These are phyloP conservation scores for Panonychus citri DNA, from an alignment of 1,140 invertebrate species.

Conservation along the genomic window DNA sequence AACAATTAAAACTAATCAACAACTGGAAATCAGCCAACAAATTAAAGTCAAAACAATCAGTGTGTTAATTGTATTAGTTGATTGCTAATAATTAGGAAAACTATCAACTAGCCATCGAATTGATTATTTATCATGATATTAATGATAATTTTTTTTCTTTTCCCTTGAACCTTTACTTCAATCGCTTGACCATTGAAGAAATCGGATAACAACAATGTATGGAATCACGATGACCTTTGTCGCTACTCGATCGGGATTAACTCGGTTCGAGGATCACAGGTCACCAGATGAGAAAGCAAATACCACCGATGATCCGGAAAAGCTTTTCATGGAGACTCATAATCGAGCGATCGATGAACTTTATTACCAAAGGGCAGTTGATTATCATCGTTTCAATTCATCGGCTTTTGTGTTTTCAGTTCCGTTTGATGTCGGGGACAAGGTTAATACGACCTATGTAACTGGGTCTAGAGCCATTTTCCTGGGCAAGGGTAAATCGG, in stretches of 20 bases:
- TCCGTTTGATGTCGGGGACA: conserved; percentile 30
- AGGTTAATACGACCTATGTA: conserved; percentile 23
- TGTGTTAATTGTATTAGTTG: too few relatives aligned
- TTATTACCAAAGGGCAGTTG: conserved; percentile 78
- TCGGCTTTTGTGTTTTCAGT: conserved; percentile 74
- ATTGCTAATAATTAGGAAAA: too few relatives aligned
- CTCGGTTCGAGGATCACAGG: conserved; percentile 43
- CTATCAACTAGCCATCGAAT: too few relatives aligned
- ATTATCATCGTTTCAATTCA: conserved; percentile 49
- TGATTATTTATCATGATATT: too few relatives aligned
- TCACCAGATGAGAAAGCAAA: conserved; percentile 11
- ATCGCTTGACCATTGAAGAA: conserved; percentile 1
- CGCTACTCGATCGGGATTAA: conserved; percentile 60
- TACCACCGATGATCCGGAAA: neutral
- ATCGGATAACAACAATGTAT: conserved; percentile 33
- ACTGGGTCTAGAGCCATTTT: conserved; percentile 75
- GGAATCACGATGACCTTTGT: conserved; percentile 58
- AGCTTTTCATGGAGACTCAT: neutral
- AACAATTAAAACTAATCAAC: conserved; percentile 25
- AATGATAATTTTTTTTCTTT: neutral
- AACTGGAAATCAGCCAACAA: too few relatives aligned
- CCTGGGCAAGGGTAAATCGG: conserved; percentile 45
- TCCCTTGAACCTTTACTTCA: conserved; percentile 13
- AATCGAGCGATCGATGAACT: conserved; percentile 46
- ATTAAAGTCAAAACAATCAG: too few relatives aligned